These are phyloP conservation scores for Rousettus madagascariensis DNA, from an alignment of 2,797 vertebrate species.

Conservation along the genomic window DNA sequence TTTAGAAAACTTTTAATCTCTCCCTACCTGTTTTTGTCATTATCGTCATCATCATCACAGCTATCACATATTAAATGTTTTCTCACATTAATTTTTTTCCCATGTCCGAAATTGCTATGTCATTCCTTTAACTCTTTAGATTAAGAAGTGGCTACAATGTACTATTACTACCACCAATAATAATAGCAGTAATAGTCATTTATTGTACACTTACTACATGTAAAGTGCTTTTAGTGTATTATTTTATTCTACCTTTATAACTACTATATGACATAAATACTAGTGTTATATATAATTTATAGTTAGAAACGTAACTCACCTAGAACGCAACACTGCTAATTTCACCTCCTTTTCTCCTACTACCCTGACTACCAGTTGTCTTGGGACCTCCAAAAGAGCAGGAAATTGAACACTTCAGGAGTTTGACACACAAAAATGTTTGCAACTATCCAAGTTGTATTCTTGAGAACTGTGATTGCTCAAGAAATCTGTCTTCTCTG, in stretches of 20 bases:
- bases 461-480: neutral
- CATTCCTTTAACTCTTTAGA: neutral
- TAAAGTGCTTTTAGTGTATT: conserved; percentile 30
- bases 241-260: conserved; percentile 36
- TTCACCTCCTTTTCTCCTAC: neutral
- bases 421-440: neutral
- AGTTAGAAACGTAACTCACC: neutral
- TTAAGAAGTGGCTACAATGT: neutral
- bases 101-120: neutral
- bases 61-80: neutral
- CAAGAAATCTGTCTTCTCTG: neutral
- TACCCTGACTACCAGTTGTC: neutral
- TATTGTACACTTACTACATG: neutral
- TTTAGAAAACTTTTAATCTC: neutral
- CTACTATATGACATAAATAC: neutral
- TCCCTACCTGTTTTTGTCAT: neutral
- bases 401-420: neutral
- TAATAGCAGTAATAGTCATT: neutral
- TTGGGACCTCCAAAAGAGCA: neutral
- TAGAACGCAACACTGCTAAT: neutral
- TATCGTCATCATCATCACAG: neutral
- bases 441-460: conserved; percentile 28
- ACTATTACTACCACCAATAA: neutral
- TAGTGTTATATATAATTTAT: conserved; percentile 50
- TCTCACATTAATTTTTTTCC: neutral